Evolutionary conservation across 2,888 invertebrate genomes (phyloP).

Genomic region (Temnothorax rugatulus): DNA sequence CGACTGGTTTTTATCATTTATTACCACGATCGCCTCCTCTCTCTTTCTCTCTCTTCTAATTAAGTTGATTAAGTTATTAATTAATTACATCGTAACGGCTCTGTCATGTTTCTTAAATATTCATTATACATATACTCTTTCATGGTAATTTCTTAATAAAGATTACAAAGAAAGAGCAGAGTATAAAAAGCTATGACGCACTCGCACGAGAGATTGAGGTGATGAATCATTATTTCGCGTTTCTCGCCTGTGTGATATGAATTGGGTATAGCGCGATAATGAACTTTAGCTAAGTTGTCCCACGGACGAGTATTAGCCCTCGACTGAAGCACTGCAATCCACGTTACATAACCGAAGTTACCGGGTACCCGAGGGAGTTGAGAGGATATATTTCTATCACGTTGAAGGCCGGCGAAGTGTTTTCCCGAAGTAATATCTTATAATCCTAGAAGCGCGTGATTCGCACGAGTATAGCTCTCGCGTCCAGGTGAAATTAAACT

Average conservation of each 20-base stretch:
- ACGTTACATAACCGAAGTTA: slow-evolving; percentile 47
- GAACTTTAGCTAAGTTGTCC: slow-evolving; percentile 43
- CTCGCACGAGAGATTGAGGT: background rate
- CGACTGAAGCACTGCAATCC: slow-evolving; percentile 44
- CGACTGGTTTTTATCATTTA: background rate
- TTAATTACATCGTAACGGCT: background rate
- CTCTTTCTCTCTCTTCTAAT: background rate
- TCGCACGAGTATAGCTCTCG: slow-evolving; percentile 22
- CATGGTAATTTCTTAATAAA: background rate
- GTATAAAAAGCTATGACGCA: background rate
- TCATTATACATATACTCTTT: slow-evolving; percentile 12
- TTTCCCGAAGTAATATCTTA: slow-evolving; percentile 50
- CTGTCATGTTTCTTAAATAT: background rate
- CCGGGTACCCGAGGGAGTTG: background rate
- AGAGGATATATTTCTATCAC: slow-evolving; percentile 46
- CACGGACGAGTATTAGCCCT: slow-evolving; percentile 42
- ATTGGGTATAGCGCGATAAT: slow-evolving; percentile 40
- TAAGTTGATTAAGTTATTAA: background rate
- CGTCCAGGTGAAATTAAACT: slow-evolving; percentile 10
- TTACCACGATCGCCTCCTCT: background rate
- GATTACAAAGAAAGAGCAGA: background rate
- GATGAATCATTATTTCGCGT: slow-evolving; percentile 25
- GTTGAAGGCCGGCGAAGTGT: slow-evolving; percentile 43
- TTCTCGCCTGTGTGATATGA: slow-evolving; percentile 19
- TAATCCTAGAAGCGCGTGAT: slow-evolving; percentile 34